Percentiles rank a stretch among this genome's conserved stretches.
phyloP scores from a whole-genome alignment of 2,888 invertebrate species.

The Drosophila fungiperda region DNA sequence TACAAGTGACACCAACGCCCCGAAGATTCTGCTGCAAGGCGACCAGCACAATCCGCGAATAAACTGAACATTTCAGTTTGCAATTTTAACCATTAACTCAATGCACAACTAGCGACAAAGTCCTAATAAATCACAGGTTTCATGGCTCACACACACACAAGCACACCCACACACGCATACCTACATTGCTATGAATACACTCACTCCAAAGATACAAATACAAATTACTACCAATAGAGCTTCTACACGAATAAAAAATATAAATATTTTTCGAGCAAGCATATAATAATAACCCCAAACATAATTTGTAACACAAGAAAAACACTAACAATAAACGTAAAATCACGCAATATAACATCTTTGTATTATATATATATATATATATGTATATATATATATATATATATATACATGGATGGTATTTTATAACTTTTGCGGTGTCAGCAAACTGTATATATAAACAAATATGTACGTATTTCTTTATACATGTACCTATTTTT shows the following conservation, averaged over 20 bases:
- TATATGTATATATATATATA: slow-evolving; percentile 22
- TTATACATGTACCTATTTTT: slow-evolving; percentile 65
- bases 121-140: slow-evolving; percentile 52
- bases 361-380: slow-evolving; percentile 36
- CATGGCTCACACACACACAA: slow-evolving; percentile 27
- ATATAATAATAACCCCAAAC: not conserved
- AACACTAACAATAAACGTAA: slow-evolving; percentile 11
- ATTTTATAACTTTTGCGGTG: slow-evolving; percentile 56
- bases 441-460: slow-evolving; percentile 43
- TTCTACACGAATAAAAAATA: slow-evolving; percentile 24
- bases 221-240: slow-evolving; percentile 19
- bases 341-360: slow-evolving; percentile 53
- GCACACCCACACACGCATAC: slow-evolving; percentile 9
- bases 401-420: slow-evolving; percentile 29
- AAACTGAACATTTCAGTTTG: slow-evolving; percentile 5
- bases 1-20: slow-evolving; percentile 42
- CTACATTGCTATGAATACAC: slow-evolving; percentile 6
- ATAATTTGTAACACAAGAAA: slow-evolving; percentile 14
- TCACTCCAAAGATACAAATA: slow-evolving; percentile 13
- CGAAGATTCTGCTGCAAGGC: slow-evolving; percentile 51
- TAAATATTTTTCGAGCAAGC: slow-evolving; percentile 63
- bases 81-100: slow-evolving; percentile 7
- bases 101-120: slow-evolving; percentile 25
- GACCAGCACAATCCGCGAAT: slow-evolving; percentile 54
- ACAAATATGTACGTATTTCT: slow-evolving; percentile 48